These are phyloP conservation scores for Chelonus insularis DNA, from an alignment of 1,140 invertebrate species.

Conservation along the genomic window DNA sequence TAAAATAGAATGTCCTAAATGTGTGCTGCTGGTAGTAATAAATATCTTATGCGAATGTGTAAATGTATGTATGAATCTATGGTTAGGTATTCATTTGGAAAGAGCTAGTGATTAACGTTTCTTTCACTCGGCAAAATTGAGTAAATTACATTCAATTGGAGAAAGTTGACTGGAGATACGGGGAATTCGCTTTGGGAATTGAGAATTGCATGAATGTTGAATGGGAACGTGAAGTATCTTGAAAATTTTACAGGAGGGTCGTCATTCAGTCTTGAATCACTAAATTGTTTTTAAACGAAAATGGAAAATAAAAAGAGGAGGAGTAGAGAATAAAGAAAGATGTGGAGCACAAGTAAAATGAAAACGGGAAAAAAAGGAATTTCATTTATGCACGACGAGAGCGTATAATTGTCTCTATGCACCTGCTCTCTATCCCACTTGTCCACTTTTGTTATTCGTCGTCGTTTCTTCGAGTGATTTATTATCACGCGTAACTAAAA, in stretches of 20 bases:
- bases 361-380: not conserved
- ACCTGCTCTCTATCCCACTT: conserved; percentile 39
- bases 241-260: not conserved
- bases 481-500: not conserved
- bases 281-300: not conserved
- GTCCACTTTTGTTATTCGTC: not conserved
- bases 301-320: not conserved
- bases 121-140: not conserved
- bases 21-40: no score
- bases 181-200: conserved; percentile 1
- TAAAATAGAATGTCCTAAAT: no score
- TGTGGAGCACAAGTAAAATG: not conserved
- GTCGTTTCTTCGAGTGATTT: not conserved
- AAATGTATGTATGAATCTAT: not conserved
- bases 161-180: not conserved
- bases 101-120: not conserved
- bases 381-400: conserved; percentile 24
- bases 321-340: not conserved
- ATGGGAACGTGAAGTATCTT: conserved; percentile 9
- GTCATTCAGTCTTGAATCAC: conserved; percentile 1
- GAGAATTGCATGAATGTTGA: conserved; percentile 1
- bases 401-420: conserved; percentile 43
- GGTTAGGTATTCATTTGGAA: not conserved
- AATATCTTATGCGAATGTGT: no score
- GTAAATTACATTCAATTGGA: conserved; percentile 2